Evolutionary conservation across 2,113 vertebrate genomes (phyloP).

Genomic region (Pachycephala philippinensis): DNA sequence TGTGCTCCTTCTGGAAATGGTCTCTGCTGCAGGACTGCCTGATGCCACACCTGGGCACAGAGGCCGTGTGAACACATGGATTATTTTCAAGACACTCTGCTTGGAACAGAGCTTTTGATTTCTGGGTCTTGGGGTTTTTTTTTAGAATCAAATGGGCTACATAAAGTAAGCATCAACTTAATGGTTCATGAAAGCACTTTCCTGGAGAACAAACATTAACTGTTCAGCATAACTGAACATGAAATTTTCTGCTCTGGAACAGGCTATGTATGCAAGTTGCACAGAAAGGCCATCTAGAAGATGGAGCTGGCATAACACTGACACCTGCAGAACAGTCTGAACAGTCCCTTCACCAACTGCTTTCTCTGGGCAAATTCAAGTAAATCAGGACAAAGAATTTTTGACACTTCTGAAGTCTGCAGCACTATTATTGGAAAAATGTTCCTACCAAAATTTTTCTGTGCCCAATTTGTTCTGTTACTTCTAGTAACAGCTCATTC

Average conservation of each 20-base stretch:
- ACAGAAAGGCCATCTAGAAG: neutral
- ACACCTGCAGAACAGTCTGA: neutral
- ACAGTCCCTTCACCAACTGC: neutral
- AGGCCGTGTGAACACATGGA: neutral
- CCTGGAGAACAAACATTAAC: neutral
- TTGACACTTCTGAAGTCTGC: neutral
- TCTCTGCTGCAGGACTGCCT: neutral
- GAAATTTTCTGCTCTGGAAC: neutral
- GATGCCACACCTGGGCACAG: neutral
- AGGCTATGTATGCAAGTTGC: neutral
- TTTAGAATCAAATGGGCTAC: neutral
- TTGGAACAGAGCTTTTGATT: neutral
- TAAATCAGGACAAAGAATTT: neutral
- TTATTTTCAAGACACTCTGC: neutral
- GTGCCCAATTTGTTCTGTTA: neutral
- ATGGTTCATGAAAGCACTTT: neutral
- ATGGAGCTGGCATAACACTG: neutral
- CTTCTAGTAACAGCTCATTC: neutral
- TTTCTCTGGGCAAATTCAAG: neutral
- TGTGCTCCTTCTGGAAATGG: neutral
- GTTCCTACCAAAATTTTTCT: neutral
- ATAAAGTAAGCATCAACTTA: neutral
- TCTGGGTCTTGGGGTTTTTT: neutral
- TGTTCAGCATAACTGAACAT: neutral
- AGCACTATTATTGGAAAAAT: neutral